Base-by-base conservation (phyloP, 2,888 invertebrate species). In the Limulus polyphemus region DNA sequence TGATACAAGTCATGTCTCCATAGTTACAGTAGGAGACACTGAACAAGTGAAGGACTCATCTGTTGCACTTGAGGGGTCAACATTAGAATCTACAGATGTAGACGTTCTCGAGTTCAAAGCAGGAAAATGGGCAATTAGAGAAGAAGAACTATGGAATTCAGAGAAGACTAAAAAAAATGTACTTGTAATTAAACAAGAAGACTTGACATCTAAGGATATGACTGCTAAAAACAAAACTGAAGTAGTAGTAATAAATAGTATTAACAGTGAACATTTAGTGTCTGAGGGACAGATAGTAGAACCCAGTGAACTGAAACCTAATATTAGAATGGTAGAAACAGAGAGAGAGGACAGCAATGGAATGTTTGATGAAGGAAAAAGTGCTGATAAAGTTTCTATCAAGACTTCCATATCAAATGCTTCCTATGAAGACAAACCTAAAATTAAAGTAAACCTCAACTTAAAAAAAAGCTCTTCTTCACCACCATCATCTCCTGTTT, bases 1-100 rank as follows among this genome's bases (percentile, higher is more conserved):
- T 75, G 90, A 91, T 76, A 90, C 88, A 68, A 90, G 90, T 74
- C 91, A 92, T 77, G 90, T 92, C 61, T 91, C 91, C 0, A 91
- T 92, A 63, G 90, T 92, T 65, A 89, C 89, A 47, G 90, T 92
- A n/a, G 91, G 71, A n/a, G 32, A 32, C 32, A 86, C 64, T 11
- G 57, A 61, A 50, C 52, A 58, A 48, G 65, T 64, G 14, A 65
- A 56, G n/a, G 65, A 67, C 49, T 65, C 65, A 10, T 62, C 62
- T 12, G 7, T 49, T 16, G 17, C 48, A n/a, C 55, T 65, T 14
- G 54, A 61, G 17, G 79, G 79, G 10, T 76, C 77, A n/a, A 76
- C 75, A 49, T 70, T 74, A 11, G 74, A 71, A 61, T 69, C 74
- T 10, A 74, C 75, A 9, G 75, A 75, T 68, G 74, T 74, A 7